Evolutionary conservation across 1,140 invertebrate genomes (phyloP).

Genomic region (Caenorhabditis latens): DNA sequence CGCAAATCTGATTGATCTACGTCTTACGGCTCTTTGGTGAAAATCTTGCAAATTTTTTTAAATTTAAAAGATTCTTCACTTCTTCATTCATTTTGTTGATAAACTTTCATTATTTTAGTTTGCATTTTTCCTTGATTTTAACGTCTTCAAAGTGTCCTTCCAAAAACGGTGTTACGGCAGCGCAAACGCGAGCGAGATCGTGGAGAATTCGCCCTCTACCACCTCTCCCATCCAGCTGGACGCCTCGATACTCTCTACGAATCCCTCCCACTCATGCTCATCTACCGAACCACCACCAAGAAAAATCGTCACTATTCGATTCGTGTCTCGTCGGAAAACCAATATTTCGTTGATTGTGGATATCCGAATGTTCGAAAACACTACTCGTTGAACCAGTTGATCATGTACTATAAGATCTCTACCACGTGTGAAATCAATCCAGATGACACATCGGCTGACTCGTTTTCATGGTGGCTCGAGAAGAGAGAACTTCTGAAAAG

Average conservation of each 20-base stretch:
- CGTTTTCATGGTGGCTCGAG: conserved; percentile 40
- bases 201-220: conserved; percentile 42
- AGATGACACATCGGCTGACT: conserved; percentile 41
- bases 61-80: too few species aligned
- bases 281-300: conserved; percentile 42
- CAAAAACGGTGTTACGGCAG: too few species aligned
- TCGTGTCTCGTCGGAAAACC: background rate
- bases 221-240: background rate
- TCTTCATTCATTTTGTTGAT: too few species aligned
- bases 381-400: conserved; percentile 23
- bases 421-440: conserved; percentile 38
- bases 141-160: too few species aligned
- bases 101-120: too few species aligned
- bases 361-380: conserved; percentile 48
- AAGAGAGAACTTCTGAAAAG: background rate
- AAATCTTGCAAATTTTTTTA: too few species aligned
- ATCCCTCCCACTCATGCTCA: conserved; percentile 3
- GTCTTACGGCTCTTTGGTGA: too few species aligned
- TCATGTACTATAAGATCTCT: conserved; percentile 36
- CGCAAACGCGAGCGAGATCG: too few species aligned
- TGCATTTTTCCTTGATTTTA: too few species aligned
- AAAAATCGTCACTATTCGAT: conserved; percentile 51
- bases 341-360: conserved; percentile 35
- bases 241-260: conserved; percentile 7
- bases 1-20: too few species aligned